phyloP scores from a whole-genome alignment of 2,888 invertebrate species.

The Microctonus aethiopoides region DNA sequence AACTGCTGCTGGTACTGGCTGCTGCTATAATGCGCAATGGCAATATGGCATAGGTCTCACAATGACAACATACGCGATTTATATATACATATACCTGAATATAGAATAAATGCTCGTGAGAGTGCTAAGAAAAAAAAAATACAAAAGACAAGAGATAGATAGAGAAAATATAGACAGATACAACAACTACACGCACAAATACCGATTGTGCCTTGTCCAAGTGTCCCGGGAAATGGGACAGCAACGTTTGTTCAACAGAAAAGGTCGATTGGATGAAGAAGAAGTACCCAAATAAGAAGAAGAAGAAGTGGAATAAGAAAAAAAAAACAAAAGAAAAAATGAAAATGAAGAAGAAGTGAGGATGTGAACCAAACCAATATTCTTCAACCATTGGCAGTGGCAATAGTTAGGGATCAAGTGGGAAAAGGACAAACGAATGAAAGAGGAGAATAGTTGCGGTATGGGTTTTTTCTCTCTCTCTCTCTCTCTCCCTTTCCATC shows the following conservation, averaged over 20 bases:
- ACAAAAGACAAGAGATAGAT: background rate
- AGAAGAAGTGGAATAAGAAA: slow-evolving; percentile 18
- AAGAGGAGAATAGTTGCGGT: slow-evolving; percentile 10
- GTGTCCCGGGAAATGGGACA: background rate
- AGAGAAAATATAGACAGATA: background rate
- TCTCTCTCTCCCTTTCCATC: no score
- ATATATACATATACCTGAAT: background rate
- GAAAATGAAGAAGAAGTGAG: slow-evolving; percentile 26
- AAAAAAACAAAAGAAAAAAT: slow-evolving; percentile 23
- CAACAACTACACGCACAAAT: background rate
- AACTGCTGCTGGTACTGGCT: background rate
- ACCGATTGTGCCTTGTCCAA: background rate
- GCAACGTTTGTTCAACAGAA: slow-evolving; percentile 5
- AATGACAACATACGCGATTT: background rate
- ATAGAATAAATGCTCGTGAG: background rate
- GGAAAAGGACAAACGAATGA: slow-evolving; percentile 6
- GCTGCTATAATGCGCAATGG: slow-evolving; percentile 1
- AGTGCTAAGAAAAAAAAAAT: background rate
- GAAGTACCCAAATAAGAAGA: slow-evolving; percentile 29
- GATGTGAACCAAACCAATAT: slow-evolving; percentile 10
- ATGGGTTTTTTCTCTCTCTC: background rate
- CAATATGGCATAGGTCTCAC: background rate
- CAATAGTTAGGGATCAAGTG: slow-evolving; percentile 16
- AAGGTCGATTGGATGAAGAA: slow-evolving; percentile 38
- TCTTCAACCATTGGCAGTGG: slow-evolving; percentile 9